Conservation (phyloP, 2,888 invertebrate species). For the Ganaspis brasiliensis region DNA sequence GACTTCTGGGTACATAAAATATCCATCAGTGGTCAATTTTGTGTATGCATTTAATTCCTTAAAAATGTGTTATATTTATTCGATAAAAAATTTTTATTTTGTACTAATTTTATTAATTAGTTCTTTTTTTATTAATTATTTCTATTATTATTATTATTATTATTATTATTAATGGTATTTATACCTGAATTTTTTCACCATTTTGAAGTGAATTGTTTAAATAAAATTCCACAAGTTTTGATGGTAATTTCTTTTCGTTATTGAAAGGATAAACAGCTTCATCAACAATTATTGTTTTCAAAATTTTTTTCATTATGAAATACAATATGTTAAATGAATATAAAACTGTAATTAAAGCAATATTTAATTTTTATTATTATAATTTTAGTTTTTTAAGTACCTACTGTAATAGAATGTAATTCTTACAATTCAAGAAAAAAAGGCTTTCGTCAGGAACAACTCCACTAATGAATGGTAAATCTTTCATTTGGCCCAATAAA, state of each 20-base stretch:
- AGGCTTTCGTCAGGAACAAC: background rate
- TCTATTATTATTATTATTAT: too few species aligned
- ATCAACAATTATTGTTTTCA: background rate
- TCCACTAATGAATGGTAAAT: background rate
- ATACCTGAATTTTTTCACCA: too few species aligned
- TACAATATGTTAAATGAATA: background rate
- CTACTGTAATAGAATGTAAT: too few species aligned
- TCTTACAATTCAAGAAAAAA: background rate
- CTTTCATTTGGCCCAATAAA: conserved; percentile 17
- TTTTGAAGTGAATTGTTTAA: background rate
- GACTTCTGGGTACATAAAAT: conserved; percentile 52
- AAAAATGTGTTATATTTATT: too few species aligned
- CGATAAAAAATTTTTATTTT: too few species aligned
- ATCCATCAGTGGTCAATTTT: background rate
- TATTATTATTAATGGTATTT: too few species aligned
- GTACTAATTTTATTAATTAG: too few species aligned
- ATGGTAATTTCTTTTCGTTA: background rate
- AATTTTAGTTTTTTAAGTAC: background rate
- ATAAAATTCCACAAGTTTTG: background rate
- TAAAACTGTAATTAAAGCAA: background rate
- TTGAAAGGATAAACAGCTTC: background rate
- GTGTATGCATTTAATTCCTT: background rate
- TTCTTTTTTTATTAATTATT: too few species aligned
- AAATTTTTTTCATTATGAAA: background rate
- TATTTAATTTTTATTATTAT: background rate